These are phyloP conservation scores for Scomber colias DNA, from an alignment of 2,113 vertebrate species.

Conservation along the genomic window DNA sequence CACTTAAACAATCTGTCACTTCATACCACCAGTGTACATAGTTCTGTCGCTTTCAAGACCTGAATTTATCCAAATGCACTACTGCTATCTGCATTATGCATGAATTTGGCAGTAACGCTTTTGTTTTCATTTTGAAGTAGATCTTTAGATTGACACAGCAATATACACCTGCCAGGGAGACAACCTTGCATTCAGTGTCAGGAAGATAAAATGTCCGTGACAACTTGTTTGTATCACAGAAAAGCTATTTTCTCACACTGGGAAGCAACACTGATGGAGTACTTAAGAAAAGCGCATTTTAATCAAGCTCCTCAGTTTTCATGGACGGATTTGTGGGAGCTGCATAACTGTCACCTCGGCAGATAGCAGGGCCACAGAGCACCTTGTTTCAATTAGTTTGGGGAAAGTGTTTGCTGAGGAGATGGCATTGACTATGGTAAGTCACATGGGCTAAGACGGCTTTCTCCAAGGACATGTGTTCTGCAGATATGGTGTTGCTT, in stretches of 20 bases:
- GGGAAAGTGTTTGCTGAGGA: constrained; percentile 58
- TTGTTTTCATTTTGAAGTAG: constrained; percentile 49
- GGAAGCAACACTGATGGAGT: constrained; percentile 59
- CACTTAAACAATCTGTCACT: background rate
- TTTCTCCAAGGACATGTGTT: constrained; percentile 68
- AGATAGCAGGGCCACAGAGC: constrained; percentile 61
- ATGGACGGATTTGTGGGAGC: constrained; percentile 51
- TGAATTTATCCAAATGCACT: constrained; percentile 5
- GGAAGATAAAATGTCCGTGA: constrained; percentile 63
- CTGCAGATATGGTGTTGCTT: constrained; percentile 71
- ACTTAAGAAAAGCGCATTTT: constrained; percentile 60
- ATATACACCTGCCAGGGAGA: constrained; percentile 52
- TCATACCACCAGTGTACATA: background rate
- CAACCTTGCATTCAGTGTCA: constrained; percentile 33
- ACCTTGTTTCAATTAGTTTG: constrained; percentile 79
- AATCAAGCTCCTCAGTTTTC: constrained; percentile 66
- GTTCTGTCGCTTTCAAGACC: background rate
- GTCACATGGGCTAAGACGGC: constrained; percentile 49
- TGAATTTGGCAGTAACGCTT: constrained; percentile 1
- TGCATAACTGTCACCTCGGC: constrained; percentile 57
- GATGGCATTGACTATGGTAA: constrained; percentile 50
- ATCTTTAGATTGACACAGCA: constrained; percentile 56
- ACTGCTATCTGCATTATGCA: constrained; percentile 28
- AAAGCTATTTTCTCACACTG: constrained; percentile 57
- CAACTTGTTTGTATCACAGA: constrained; percentile 59